These are phyloP conservation scores for Drosophila picticornis DNA, from an alignment of 2,888 invertebrate genomes.

Conservation along the genomic window DNA sequence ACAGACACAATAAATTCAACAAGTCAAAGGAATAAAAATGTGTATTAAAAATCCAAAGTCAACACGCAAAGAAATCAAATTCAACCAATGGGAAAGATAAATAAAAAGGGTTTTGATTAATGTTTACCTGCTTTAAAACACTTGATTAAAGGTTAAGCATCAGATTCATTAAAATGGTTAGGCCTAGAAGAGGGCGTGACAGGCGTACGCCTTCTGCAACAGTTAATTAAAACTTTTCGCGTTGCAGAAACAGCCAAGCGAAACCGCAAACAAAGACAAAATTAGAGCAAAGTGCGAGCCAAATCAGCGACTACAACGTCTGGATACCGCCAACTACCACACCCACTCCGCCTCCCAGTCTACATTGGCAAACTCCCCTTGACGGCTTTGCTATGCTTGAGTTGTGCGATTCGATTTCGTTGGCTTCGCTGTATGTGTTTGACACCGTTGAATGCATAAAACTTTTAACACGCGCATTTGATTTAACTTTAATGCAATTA, in stretches of 20 bases:
- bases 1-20: background rate
- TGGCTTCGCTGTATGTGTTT: constrained; percentile 50
- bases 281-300: constrained; percentile 55
- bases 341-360: no score
- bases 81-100: background rate
- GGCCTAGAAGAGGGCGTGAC: constrained; percentile 13
- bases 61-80: background rate
- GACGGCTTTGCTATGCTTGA: constrained; percentile 59
- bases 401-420: constrained; percentile 72
- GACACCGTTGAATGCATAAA: constrained; percentile 71
- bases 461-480: constrained; percentile 74
- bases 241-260: constrained; percentile 54
- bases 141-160: constrained; percentile 50
- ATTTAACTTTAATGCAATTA: constrained; percentile 79
- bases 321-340: background rate
- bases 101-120: constrained; percentile 6
- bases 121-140: constrained; percentile 12
- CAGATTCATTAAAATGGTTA: constrained; percentile 4
- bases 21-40: background rate
- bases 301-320: constrained; percentile 1
- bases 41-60: constrained; percentile 3
- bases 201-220: constrained; percentile 50
- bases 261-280: constrained; percentile 80
- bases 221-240: constrained; percentile 80
- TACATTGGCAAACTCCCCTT: background rate